Evolutionary conservation across 2,888 invertebrate species (phyloP), one percentile per base, ranked within the genome.

Genomic region (Oligia latruncula): DNA sequence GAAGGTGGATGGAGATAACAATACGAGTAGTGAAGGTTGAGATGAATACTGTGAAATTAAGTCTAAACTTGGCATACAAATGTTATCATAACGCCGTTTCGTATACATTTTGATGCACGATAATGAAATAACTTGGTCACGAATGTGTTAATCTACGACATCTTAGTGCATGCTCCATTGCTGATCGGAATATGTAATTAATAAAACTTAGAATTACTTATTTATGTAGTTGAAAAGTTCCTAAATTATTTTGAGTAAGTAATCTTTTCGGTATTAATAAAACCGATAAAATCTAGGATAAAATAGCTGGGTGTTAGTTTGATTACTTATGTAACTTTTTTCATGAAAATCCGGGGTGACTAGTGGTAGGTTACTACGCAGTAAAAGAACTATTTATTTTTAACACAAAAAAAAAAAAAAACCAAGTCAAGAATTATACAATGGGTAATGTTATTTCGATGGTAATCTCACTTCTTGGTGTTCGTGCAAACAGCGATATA

Each of bases 11-110:
- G 29, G 13, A 71, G 77, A 85, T 82, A 86, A 87, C 58, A 77
- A 75, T 77, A 29, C 29, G 29, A 29, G 29, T 29, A 74, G 71
- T 66, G 77, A 83, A 81, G 82, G 74, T 74, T 72, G 20, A 79
- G 52, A 78, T 60, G 62, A 58, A 82, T 40, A 75, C 49, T 70
- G 66, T 67, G 60, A 80, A 29, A 74, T 64, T 17, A 67, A 71
- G 67, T 79, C 78, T 86, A 79, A 77, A 82, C 80, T 79, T 83
- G 77, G 71, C 78, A 84, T 64, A 84, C 58, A 80, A 81, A 71
- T 68, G 62, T 81, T 85, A 75, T 84, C 72, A 76, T 62, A 81
- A 71, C 29, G 49, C 55, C 52, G 75, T 73, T 65, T 20, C 15
- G 4, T 49, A 13, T 6, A 43, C 13, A 72, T 77, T 78, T 65